These are phyloP conservation scores for Noctua fimbriata DNA, from an alignment of 2,888 invertebrate genomes.

Conservation along the genomic window DNA sequence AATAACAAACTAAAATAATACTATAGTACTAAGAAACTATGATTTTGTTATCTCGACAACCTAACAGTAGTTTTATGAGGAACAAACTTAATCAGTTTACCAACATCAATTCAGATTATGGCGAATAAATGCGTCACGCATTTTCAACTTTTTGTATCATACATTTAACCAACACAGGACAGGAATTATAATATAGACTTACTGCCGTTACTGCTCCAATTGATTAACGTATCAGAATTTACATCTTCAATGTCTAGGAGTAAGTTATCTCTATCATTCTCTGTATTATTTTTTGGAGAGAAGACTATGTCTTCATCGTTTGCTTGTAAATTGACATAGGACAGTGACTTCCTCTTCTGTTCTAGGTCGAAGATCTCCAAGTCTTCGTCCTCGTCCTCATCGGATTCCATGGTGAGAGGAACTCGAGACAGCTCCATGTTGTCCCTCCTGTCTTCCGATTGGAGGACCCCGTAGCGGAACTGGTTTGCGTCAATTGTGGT, in stretches of 20 bases:
- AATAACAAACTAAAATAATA: constrained; percentile 54
- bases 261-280: constrained; percentile 79
- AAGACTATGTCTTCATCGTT: constrained; percentile 85
- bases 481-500: constrained; percentile 84
- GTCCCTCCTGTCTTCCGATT: constrained; percentile 85
- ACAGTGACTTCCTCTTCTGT: constrained; percentile 86
- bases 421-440: constrained; percentile 85
- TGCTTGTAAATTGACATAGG: constrained; percentile 85
- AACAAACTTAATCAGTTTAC: constrained; percentile 42
- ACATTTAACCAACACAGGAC: constrained; percentile 29
- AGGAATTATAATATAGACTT: constrained; percentile 84
- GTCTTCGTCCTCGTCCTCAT: constrained; percentile 88
- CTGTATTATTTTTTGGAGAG: constrained; percentile 71
- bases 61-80: constrained; percentile 38
- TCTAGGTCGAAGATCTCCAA: constrained; percentile 88
- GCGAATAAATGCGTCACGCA: constrained; percentile 56
- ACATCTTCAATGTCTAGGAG: constrained; percentile 86
- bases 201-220: constrained; percentile 84
- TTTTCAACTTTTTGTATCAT: constrained; percentile 39
- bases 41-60: constrained; percentile 41
- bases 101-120: constrained; percentile 58
- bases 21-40: constrained; percentile 41
- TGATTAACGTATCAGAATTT: constrained; percentile 82
- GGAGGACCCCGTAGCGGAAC: constrained; percentile 88
- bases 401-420: constrained; percentile 88